A percentile compares a stretch with the other conserved stretches of the same genome.
phyloP scores from a whole-genome alignment of 2,888 invertebrate species.

The Trichacis sp. region DNA sequence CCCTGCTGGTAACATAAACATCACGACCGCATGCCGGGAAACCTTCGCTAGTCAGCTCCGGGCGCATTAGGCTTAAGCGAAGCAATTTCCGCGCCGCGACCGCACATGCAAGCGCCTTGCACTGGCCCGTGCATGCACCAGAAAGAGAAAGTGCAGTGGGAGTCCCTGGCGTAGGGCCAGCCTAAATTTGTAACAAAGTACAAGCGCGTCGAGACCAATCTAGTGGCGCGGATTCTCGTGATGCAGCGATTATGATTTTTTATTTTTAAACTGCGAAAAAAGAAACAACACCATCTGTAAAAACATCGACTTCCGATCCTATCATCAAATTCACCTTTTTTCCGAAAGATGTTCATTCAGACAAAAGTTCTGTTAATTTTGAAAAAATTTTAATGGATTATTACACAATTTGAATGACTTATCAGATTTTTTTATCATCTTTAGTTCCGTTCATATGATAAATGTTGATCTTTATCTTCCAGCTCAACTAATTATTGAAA shows the following conservation, averaged over 20 bases:
- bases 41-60: slow-evolving; percentile 21
- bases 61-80: slow-evolving; percentile 22
- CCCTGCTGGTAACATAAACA: background rate
- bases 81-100: slow-evolving; percentile 24
- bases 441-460: no score
- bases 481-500: no score
- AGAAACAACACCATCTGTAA: no score
- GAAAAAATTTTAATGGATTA: no score
- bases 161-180: slow-evolving; percentile 18
- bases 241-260: slow-evolving; percentile 4
- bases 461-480: no score
- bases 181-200: slow-evolving; percentile 13
- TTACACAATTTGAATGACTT: no score
- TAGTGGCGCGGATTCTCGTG: background rate
- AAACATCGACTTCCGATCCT: no score
- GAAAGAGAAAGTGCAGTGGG: slow-evolving; percentile 12
- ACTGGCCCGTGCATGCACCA: background rate
- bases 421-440: no score
- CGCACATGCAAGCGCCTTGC: slow-evolving; percentile 19
- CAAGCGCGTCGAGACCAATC: slow-evolving; percentile 4
- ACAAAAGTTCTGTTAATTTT: no score
- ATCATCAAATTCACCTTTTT: no score
- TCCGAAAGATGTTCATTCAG: no score
- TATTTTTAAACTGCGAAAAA: slow-evolving; percentile 2
- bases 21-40: slow-evolving; percentile 9